Percentiles rank a stretch among this genome's conserved stretches.
Conservation (phyloP, 92 coral and sea anemone species). For the Parazoanthus darwini region DNA sequence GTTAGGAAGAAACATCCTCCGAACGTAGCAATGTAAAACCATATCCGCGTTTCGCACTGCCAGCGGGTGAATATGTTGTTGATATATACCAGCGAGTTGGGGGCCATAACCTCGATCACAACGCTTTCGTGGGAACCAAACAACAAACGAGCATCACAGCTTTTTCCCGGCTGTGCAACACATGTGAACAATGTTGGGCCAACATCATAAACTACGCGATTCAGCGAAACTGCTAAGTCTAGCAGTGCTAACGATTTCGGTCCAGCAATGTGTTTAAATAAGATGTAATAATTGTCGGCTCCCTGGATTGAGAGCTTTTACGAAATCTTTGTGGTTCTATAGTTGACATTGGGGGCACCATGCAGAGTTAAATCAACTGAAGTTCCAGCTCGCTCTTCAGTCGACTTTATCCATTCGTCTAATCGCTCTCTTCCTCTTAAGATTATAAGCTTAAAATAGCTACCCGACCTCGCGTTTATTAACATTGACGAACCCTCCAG, state of each 20-base stretch:
- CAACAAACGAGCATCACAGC: conserved; percentile 64
- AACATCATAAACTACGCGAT: conserved; percentile 70
- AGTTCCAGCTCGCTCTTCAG: background rate
- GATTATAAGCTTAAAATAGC: conserved; percentile 70
- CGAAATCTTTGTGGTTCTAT: conserved; percentile 65
- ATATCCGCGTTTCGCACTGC: conserved; percentile 80
- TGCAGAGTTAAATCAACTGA: conserved; percentile 13
- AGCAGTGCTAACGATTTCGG: conserved; percentile 47
- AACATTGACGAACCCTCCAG: conserved; percentile 65
- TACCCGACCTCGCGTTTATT: conserved; percentile 67
- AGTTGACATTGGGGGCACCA: background rate
- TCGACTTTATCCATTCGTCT: conserved; percentile 71
- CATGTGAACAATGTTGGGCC: conserved; percentile 58
- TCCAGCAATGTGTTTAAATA: conserved; percentile 61
- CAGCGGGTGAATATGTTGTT: conserved; percentile 61
- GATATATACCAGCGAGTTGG: conserved; percentile 41
- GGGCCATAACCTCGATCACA: conserved; percentile 60
- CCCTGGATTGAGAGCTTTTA: conserved; percentile 55
- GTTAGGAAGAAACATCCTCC: conserved; percentile 63
- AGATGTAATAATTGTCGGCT: conserved; percentile 67
- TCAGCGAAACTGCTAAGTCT: conserved; percentile 49
- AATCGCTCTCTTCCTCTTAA: conserved; percentile 72
- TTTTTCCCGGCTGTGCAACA: conserved; percentile 57
- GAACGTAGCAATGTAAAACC: conserved; percentile 81
- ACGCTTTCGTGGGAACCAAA: conserved; percentile 75